Conservation (phyloP, 2,888 invertebrate genomes). For the Cynaeus angustus region DNA sequence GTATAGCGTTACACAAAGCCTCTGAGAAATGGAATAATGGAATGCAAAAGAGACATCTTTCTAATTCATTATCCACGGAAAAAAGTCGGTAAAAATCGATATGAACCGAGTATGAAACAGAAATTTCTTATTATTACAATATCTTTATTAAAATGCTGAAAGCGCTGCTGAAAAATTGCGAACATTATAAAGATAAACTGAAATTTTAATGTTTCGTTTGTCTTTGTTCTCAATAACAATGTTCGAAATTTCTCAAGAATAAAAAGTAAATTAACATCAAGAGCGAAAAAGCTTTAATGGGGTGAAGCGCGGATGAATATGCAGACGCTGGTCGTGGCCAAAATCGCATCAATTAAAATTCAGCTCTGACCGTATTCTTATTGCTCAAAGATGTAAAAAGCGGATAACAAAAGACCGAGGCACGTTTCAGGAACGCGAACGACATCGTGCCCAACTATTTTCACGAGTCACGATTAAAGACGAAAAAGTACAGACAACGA, state of each 20-base stretch:
- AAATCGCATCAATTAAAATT: slow-evolving; percentile 22
- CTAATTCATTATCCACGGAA: slow-evolving; percentile 4
- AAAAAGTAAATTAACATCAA: slow-evolving; percentile 70
- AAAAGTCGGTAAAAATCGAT: slow-evolving; percentile 11
- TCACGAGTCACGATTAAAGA: slow-evolving; percentile 23
- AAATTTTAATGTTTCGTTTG: slow-evolving; percentile 57
- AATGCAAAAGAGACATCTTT: slow-evolving; percentile 17
- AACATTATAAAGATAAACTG: slow-evolving; percentile 52
- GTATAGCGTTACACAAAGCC: slow-evolving; percentile 7
- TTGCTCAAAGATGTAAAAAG: slow-evolving; percentile 17
- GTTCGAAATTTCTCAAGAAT: slow-evolving; percentile 57
- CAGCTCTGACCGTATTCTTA: slow-evolving; percentile 10
- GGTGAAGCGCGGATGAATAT: slow-evolving; percentile 9
- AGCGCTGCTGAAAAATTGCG: slow-evolving; percentile 30
- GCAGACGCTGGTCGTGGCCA: neutral
- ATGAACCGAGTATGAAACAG: slow-evolving; percentile 5
- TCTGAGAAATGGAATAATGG: neutral
- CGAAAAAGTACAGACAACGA: slow-evolving; percentile 14
- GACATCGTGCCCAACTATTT: slow-evolving; percentile 14
- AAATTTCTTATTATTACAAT: slow-evolving; percentile 40
- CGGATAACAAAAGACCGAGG: slow-evolving; percentile 25
- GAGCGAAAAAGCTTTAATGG: slow-evolving; percentile 74
- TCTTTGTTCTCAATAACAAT: slow-evolving; percentile 52
- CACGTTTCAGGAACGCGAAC: slow-evolving; percentile 28
- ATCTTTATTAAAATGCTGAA: slow-evolving; percentile 46